Conservation (phyloP, 1,140 invertebrate genomes). For the Grapholita molesta region DNA sequence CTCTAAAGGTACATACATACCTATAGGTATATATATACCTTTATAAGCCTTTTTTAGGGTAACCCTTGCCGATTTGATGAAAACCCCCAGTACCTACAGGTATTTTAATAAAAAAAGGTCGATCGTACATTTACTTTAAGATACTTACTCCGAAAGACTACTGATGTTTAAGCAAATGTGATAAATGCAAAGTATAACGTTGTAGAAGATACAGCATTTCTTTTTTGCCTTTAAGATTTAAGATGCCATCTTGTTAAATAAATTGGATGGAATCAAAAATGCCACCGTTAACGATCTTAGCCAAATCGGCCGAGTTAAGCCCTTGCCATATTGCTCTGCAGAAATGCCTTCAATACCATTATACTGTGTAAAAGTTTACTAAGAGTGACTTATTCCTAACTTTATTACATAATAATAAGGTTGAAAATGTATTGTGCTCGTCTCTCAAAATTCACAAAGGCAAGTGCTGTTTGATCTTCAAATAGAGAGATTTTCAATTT, state of each 20-base stretch:
- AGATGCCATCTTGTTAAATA: not conserved
- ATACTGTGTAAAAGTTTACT: not conserved
- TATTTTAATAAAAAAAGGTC: not conserved
- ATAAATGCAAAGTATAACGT: not conserved
- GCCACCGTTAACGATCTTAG: slow-evolving; percentile 2
- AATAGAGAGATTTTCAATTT: slow-evolving; percentile 44
- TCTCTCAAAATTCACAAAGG: slow-evolving; percentile 23
- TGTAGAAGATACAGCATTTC: not conserved
- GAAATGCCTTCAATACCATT: slow-evolving; percentile 1
- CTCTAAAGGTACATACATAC: too few species aligned
- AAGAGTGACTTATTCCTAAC: not conserved
- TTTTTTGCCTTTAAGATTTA: not conserved
- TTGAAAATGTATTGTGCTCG: not conserved
- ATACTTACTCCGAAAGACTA: not conserved
- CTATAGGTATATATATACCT: too few species aligned
- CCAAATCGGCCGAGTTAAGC: not conserved
- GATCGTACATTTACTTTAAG: not conserved
- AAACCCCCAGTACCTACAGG: not conserved
- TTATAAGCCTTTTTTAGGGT: too few species aligned
- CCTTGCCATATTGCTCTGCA: not conserved
- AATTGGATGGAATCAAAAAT: slow-evolving; percentile 3
- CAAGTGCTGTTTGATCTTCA: slow-evolving; percentile 35
- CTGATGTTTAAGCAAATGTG: not conserved
- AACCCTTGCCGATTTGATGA: too few species aligned
- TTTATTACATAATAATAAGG: not conserved